Evolutionary conservation across 2,888 invertebrate species (phyloP), one percentile per base, ranked within the genome.

Genomic region (Drosophila vallismaia): DNA sequence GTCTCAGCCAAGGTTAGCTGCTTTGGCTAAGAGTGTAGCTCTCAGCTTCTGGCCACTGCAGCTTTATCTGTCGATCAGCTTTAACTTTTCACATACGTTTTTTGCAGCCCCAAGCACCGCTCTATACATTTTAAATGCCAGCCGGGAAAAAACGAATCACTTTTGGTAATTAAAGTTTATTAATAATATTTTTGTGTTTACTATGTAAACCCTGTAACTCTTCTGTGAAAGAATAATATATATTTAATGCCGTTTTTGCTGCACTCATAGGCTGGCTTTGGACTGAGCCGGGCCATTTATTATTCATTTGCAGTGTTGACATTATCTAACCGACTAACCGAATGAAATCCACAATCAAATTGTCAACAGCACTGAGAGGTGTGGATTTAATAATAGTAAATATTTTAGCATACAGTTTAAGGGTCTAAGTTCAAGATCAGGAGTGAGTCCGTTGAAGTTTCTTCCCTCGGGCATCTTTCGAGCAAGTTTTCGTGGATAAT

Each of bases 271-370:
- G n/a, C n/a, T 33, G 33, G 33, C 63, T 54, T 57, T 63, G 19
- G 19, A 1, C 19, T 19, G 19, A 19, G 19, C 19, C 19, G 76
- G 26, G 33, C 10, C 48, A 70, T 68, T 53, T 44, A 69, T 68
- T 40, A 62, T 62, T 54, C 19, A 69, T 55, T 33, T 40, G 3
- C 50, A 24, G 46, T 46, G 79, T 44, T 76, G 81, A 80, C 72
- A 75, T 62, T 68, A 84, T 78, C 68, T 60, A 59, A 29, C 58
- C 59, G 58, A 79, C 68, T 58, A 69, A 52, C 19, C 19, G 19
- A 19, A 1, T 19, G 19, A 60, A 48, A 10, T 29, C 9, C 7
- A 7, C 45, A 50, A 51, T 36, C 62, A 50, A 48, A 57, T 54
- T 54, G 36, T 58, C 29, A 48, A 29, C 38, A 42, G 29, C 58